phyloP scores from a whole-genome alignment of 2,113 vertebrate species.

The Engystomops pustulosus region DNA sequence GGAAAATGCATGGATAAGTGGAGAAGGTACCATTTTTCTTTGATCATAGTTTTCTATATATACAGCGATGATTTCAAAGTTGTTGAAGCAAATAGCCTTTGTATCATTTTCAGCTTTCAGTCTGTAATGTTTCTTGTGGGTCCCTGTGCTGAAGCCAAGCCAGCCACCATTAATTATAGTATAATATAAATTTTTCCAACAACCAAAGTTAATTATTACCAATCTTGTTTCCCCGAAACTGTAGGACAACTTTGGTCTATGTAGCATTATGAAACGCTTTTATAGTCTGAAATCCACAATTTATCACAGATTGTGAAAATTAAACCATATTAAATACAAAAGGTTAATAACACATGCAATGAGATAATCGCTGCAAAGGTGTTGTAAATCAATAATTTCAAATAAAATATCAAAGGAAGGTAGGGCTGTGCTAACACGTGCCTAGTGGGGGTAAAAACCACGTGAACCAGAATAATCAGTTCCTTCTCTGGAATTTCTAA shows the following conservation, averaged over 20 bases:
- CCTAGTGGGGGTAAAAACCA: neutral
- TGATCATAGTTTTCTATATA: too few relatives aligned
- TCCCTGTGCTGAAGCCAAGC: too few relatives aligned
- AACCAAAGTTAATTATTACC: neutral
- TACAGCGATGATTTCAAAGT: too few relatives aligned
- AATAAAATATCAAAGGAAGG: neutral
- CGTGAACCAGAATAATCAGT: neutral
- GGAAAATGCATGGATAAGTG: too few relatives aligned
- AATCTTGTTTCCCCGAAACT: neutral
- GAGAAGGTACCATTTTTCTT: too few relatives aligned
- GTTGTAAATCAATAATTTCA: conserved; percentile 17
- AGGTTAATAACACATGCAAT: neutral
- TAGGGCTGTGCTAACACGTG: neutral
- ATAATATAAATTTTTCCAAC: too few relatives aligned
- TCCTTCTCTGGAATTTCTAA: neutral
- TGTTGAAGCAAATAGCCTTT: too few relatives aligned
- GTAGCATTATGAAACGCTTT: neutral
- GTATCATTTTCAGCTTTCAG: too few relatives aligned
- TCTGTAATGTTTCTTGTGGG: too few relatives aligned
- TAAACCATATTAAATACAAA: neutral
- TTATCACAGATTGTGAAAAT: neutral
- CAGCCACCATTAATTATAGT: too few relatives aligned
- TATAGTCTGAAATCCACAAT: neutral
- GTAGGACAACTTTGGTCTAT: neutral
- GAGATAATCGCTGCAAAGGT: neutral